These are phyloP conservation scores for Nymphalis io DNA, from an alignment of 1,140 invertebrate genomes.

Conservation along the genomic window DNA sequence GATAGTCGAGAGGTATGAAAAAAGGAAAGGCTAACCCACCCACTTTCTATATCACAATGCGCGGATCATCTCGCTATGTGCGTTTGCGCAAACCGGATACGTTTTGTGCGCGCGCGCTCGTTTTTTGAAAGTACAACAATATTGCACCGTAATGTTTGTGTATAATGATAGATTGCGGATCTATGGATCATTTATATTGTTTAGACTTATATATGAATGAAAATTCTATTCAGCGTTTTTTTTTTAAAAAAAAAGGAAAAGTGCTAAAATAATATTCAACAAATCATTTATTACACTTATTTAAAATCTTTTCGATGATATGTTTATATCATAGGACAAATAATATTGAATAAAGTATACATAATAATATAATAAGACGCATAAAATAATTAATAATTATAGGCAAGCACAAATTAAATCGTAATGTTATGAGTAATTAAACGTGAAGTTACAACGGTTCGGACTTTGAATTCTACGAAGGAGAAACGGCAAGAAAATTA, in stretches of 20 bases:
- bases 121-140: constrained; percentile 34
- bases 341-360: no score
- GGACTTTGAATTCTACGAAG: no score
- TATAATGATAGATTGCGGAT: constrained; percentile 19
- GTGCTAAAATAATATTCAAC: no score
- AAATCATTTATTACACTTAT: no score
- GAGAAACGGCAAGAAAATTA: no score
- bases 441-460: no score
- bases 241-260: constrained; percentile 1
- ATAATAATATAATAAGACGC: no score
- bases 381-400: no score
- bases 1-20: constrained; percentile 30
- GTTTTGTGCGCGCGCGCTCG: constrained; percentile 24
- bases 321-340: no score
- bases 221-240: not conserved
- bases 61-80: constrained; percentile 42
- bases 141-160: constrained; percentile 27
- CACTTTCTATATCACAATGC: constrained; percentile 45
- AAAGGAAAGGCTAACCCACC: constrained; percentile 32
- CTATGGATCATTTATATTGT: constrained; percentile 15
- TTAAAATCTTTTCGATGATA: no score
- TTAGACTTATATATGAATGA: not conserved
- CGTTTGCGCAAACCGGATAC: constrained; percentile 59
- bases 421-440: no score
- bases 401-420: no score